These are phyloP conservation scores for Diabrotica balteata DNA, from an alignment of 2,888 invertebrate species.

Conservation along the genomic window DNA sequence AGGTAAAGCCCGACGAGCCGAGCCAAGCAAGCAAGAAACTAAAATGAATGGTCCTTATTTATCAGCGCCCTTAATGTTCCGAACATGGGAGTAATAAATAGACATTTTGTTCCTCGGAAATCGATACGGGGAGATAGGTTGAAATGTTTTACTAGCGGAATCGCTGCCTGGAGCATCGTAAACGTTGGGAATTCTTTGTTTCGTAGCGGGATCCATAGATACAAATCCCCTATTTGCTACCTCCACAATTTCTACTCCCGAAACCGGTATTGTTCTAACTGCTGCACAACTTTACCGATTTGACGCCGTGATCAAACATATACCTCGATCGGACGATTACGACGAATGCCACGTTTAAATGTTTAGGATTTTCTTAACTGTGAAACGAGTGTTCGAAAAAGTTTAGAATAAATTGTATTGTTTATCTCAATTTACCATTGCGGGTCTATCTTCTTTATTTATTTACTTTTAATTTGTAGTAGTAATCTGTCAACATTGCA, in stretches of 20 bases:
- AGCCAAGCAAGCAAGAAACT: constrained; percentile 22
- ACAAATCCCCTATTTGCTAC: constrained; percentile 56
- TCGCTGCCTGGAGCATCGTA: constrained; percentile 56
- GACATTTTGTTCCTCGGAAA: constrained; percentile 46
- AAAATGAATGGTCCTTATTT: constrained; percentile 35
- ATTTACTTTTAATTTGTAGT: no score
- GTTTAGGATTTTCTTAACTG: no score
- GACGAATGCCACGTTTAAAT: not conserved
- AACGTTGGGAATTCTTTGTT: constrained; percentile 57
- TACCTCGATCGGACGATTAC: constrained; percentile 13
- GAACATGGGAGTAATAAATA: constrained; percentile 43
- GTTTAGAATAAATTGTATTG: no score
- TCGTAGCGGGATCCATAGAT: constrained; percentile 51
- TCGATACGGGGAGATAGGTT: constrained; percentile 56
- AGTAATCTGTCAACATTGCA: no score
- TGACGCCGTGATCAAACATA: constrained; percentile 25
- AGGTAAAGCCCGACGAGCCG: constrained; percentile 11
- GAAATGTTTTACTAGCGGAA: constrained; percentile 56
- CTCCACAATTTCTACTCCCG: constrained; percentile 48
- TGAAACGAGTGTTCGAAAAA: no score
- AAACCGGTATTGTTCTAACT: constrained; percentile 23
- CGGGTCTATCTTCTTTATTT: no score
- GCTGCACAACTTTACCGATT: constrained; percentile 27
- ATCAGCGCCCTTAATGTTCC: constrained; percentile 37
- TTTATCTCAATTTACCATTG: no score